These are phyloP conservation scores for Leucosticte australis DNA, from an alignment of 2,113 vertebrate genomes.

Conservation along the genomic window DNA sequence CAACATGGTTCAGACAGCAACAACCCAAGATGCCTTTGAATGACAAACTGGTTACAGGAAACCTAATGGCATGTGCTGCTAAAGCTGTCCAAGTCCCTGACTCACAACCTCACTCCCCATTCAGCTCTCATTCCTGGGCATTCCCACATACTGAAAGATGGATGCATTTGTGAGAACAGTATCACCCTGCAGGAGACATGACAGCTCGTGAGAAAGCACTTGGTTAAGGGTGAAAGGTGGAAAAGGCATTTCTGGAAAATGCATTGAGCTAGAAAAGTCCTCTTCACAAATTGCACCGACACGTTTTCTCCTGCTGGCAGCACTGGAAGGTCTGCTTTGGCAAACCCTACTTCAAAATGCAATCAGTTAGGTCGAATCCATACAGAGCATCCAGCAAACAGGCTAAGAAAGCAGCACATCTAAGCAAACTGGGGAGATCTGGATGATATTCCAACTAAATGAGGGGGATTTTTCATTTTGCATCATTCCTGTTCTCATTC, in stretches of 20 bases:
- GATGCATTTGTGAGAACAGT: not conserved
- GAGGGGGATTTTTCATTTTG: not conserved
- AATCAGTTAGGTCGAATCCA: not conserved
- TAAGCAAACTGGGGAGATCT: not conserved
- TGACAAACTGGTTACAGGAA: not conserved
- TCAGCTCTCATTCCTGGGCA: conserved; percentile 11
- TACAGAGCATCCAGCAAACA: not conserved
- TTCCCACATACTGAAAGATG: not conserved
- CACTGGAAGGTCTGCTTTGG: not conserved
- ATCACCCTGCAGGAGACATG: not conserved
- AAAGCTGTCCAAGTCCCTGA: not conserved
- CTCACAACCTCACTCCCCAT: not conserved
- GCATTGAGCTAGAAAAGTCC: not conserved
- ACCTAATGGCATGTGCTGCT: not conserved
- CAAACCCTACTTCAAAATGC: not conserved
- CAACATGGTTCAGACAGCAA: not conserved
- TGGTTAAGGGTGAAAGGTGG: not conserved
- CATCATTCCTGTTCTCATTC: not conserved
- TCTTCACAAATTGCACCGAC: not conserved
- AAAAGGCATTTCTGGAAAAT: not conserved
- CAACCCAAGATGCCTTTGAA: not conserved
- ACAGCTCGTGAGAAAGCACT: not conserved
- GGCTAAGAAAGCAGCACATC: not conserved
- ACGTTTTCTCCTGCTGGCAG: not conserved
- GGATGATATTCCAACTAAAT: not conserved